These are phyloP conservation scores for Charanyca ferruginea DNA, from an alignment of 2,888 invertebrate genomes.

Conservation along the genomic window DNA sequence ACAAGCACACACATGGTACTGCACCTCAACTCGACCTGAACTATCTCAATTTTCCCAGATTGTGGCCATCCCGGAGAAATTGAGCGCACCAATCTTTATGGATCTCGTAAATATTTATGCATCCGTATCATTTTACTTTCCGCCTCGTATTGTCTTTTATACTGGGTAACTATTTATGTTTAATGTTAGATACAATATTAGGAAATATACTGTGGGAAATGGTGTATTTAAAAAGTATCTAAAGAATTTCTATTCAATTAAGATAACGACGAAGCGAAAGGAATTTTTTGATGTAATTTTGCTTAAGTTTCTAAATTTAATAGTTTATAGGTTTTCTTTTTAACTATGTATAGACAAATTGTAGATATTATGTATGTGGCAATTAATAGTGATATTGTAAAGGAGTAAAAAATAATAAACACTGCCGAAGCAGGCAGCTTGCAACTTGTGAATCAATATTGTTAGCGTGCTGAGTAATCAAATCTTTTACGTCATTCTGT, in stretches of 20 bases:
- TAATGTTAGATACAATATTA: slow-evolving; percentile 35
- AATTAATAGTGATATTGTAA: too few species aligned
- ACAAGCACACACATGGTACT: slow-evolving; percentile 26
- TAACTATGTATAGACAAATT: too few species aligned
- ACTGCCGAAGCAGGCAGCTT: too few species aligned
- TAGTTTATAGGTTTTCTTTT: too few species aligned
- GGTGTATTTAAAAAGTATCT: not conserved
- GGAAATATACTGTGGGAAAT: slow-evolving; percentile 29
- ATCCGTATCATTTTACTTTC: slow-evolving; percentile 81
- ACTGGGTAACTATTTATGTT: slow-evolving; percentile 49
- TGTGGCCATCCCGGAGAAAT: slow-evolving; percentile 73
- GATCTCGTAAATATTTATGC: slow-evolving; percentile 82
- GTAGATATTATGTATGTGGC: too few species aligned
- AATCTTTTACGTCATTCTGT: too few species aligned
- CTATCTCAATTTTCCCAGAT: slow-evolving; percentile 78
- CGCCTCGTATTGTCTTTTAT: slow-evolving; percentile 62
- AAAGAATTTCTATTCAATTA: not conserved
- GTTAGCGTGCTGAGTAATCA: too few species aligned
- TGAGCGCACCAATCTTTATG: slow-evolving; percentile 77
- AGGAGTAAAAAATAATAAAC: too few species aligned
- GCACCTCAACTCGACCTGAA: slow-evolving; percentile 57
- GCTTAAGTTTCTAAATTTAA: too few species aligned
- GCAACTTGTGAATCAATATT: too few species aligned
- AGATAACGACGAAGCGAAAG: too few species aligned
- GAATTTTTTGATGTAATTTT: too few species aligned